Conservation (phyloP, 1,140 invertebrate species). For the Drosophila bocki region DNA sequence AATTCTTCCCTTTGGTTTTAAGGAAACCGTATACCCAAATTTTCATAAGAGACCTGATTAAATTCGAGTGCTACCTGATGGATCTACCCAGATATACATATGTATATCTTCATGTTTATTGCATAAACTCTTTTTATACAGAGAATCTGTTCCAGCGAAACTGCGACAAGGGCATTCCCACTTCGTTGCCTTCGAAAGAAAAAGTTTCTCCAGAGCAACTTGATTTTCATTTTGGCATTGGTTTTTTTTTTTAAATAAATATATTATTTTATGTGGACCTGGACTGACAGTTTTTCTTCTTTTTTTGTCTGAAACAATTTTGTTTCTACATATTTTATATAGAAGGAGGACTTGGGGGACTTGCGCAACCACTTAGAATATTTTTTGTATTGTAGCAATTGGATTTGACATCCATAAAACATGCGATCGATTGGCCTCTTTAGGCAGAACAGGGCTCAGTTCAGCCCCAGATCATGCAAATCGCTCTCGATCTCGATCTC, state of each 20-base stretch:
- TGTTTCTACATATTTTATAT: slow-evolving; percentile 42
- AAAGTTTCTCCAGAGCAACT: slow-evolving; percentile 17
- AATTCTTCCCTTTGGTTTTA: neutral
- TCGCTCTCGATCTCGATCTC: slow-evolving; percentile 38
- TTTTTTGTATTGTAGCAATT: slow-evolving; percentile 65
- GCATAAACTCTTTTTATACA: slow-evolving; percentile 15
- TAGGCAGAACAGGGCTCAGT: slow-evolving; percentile 53
- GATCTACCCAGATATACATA: neutral
- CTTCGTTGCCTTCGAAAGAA: slow-evolving; percentile 20
- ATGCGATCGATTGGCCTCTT: slow-evolving; percentile 81
- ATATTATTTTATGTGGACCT: slow-evolving; percentile 42
- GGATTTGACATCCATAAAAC: slow-evolving; percentile 82
- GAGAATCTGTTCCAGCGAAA: slow-evolving; percentile 2
- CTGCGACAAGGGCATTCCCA: slow-evolving; percentile 39
- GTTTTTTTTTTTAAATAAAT: slow-evolving; percentile 25
- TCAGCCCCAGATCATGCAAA: slow-evolving; percentile 70
- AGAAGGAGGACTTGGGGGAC: slow-evolving; percentile 18
- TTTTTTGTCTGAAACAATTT: slow-evolving; percentile 26
- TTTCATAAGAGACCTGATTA: neutral
- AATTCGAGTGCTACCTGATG: slow-evolving; percentile 16
- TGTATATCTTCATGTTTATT: slow-evolving; percentile 11
- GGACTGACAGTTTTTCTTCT: slow-evolving; percentile 35
- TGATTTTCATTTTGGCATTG: slow-evolving; percentile 68
- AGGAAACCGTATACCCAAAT: neutral
- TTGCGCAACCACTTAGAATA: slow-evolving; percentile 80